phyloP scores from a whole-genome alignment of 1,140 invertebrate genomes.

The Centruroides vittatus region DNA sequence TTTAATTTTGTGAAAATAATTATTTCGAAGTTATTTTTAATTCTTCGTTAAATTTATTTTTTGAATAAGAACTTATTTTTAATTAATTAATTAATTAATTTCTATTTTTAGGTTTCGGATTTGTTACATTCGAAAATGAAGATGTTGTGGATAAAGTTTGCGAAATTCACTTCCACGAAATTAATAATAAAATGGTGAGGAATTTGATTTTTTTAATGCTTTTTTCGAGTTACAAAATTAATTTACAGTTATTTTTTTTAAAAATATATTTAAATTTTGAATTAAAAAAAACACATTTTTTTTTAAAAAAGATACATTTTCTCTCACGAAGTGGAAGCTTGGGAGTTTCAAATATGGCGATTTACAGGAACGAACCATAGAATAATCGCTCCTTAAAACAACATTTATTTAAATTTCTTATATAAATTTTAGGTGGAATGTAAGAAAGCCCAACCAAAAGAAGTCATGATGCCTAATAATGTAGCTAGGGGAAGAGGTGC shows the following conservation, averaged over 20 bases:
- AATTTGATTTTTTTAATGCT: background rate
- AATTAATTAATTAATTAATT: no score
- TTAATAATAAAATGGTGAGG: conserved; percentile 99
- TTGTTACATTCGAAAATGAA: conserved; percentile 99
- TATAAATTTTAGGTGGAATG: conserved; percentile 72
- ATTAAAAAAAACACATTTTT: background rate
- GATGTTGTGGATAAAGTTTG: conserved; percentile 99
- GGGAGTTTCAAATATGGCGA: no score
- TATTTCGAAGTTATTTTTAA: no score
- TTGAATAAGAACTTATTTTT: no score
- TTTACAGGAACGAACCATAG: no score
- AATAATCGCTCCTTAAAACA: no score
- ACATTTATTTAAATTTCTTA: no score
- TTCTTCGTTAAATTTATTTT: no score
- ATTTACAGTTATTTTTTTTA: background rate
- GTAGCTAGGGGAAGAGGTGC: conserved; percentile 19
- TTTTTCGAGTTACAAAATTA: background rate
- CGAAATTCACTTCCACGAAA: conserved; percentile 99
- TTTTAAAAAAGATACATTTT: no score
- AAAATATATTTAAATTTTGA: background rate
- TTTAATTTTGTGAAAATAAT: no score
- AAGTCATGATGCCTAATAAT: conserved; percentile 81
- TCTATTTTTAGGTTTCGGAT: conserved; percentile 78
- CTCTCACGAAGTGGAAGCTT: no score
- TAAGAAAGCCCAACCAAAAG: conserved; percentile 99